Percentiles rank a stretch among this genome's conserved stretches.
Conservation (phyloP, 2,113 vertebrate genomes). For the Phodopus roborovskii region DNA sequence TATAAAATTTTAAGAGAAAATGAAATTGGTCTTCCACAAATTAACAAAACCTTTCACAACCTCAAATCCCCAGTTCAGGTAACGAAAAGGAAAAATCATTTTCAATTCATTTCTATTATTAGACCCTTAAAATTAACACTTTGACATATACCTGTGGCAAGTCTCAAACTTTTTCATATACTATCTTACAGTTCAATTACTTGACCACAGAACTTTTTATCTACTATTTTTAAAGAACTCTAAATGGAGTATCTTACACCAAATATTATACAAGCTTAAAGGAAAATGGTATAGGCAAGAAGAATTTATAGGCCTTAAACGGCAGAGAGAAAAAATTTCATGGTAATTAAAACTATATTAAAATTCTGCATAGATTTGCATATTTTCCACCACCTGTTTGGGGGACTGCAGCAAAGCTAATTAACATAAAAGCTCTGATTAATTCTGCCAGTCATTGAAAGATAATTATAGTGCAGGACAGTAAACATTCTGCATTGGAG, state of each 20-base stretch:
- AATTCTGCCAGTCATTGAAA: conserved; percentile 96
- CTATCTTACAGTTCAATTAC: not conserved
- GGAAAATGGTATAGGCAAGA: conserved; percentile 78
- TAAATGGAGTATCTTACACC: conserved; percentile 50
- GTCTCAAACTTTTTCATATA: conserved; percentile 56
- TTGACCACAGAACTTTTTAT: not conserved
- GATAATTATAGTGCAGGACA: conserved; percentile 91
- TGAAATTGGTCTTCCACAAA: not conserved
- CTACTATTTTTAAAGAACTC: conserved; percentile 48
- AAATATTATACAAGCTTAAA: conserved; percentile 65
- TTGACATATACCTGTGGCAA: not conserved
- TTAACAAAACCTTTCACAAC: conserved; percentile 71
- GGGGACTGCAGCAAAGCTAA: conserved; percentile 95
- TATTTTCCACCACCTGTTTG: conserved; percentile 99
- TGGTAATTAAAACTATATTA: conserved; percentile 97
- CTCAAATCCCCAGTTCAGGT: conserved; percentile 74
- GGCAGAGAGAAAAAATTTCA: conserved; percentile 85
- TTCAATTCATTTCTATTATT: conserved; percentile 42
- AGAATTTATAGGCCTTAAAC: conserved; percentile 72
- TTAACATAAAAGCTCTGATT: conserved; percentile 99
- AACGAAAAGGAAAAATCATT: conserved; percentile 38
- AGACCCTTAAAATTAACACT: conserved; percentile 25
- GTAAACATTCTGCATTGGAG: conserved; percentile 91
- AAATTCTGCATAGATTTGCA: conserved; percentile 99
- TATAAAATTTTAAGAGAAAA: conserved; percentile 50